Base-by-base conservation (phyloP, 2,113 vertebrate genomes). In the Zosterops pallidus region DNA sequence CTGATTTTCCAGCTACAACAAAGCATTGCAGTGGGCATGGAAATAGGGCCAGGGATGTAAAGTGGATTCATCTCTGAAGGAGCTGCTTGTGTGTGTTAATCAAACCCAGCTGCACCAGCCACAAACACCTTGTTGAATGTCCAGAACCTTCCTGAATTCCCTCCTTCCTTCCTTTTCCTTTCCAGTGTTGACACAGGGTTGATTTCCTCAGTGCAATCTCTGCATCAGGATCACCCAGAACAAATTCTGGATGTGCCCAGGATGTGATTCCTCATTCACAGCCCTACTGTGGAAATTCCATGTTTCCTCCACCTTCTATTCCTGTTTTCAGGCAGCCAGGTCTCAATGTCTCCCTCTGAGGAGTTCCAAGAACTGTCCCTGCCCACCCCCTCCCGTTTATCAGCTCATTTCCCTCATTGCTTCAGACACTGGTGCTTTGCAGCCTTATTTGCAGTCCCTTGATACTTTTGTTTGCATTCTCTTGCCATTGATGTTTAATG, bases 281-380 rank as follows among this genome's bases (percentile, higher is more conserved):
- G 52, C 24, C 62, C 70, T 55, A 35, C 20, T 0, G 0, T 31
- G 71, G 33, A 12, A 56, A 70, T 56, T 42, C 6, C 11, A 3
- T 0, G 1, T 42, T 56, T 50, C 31, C 47, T 56, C 16, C 1
- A 16, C 1, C 1, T 16, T 23, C 87, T 55, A 5, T 1, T 23
- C 29, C 70, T 55, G 11, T 52, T 39, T 14, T 24, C 28, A 14
- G 12, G 33, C 22, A 33, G 1, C 11, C 63, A 69, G 47, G n/a
- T 46, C 26, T 24, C 28, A 13, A 0, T n/a, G 20, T 31, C 24
- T 41, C 70, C 15, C 62, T 26, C 46, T 12, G 0, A 25, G 29
- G 17, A 19, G 14, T 22, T 47, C 53, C 41, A n/a, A 2, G 62
- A 62, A 7, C 29, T 31, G 6, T 52, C 64, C 42, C 60, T 89